Evolutionary conservation across 1,140 invertebrate species (phyloP), one percentile per base, ranked within the genome.

Genomic region (Atta cephalotes): DNA sequence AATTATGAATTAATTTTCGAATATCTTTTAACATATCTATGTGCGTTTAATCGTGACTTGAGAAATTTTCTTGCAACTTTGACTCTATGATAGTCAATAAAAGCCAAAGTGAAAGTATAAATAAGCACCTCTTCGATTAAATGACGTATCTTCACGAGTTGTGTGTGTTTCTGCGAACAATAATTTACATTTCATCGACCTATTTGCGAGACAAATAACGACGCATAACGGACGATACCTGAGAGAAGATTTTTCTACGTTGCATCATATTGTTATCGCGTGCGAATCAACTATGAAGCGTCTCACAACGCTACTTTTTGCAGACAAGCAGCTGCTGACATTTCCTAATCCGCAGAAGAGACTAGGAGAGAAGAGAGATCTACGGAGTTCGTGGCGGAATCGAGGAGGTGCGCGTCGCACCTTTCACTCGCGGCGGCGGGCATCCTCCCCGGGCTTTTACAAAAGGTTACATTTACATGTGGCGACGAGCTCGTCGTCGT

Each of bases 391-490:
- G 85, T 53, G 62, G 70, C 76, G 76, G 86, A 88, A 87, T 85
- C 89, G 85, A 58, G 68, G 16, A 74, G 68, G 21, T 35, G 70
- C 66, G 53, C 79, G 76, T 87, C 80, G 88, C 63, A 45, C 89
- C 89, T 90, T 90, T 90, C 89, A 90, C 89, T 88, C 68, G 80
- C 6, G n/a, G 51, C 85, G 49, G 25, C 53, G 68, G 45, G 80
- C 85, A 65, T 90, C 86, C 71, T 90, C 89, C 84, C 65, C 60
- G 82, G 35, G 49, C 86, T 88, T 62, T 62, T 76, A 58, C 88
- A 56, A 90, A 90, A 90, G 89, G 89, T 90, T 90, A 90, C 89
- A 90, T 90, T 90, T 85, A 90, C 89, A 90, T 90, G 88, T 66
- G 86, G 80, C 89, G 85, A 78, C 89, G 84, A 77, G 80, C 89